phyloP scores from a whole-genome alignment of 2,888 invertebrate species.

The Eudemis profundana region DNA sequence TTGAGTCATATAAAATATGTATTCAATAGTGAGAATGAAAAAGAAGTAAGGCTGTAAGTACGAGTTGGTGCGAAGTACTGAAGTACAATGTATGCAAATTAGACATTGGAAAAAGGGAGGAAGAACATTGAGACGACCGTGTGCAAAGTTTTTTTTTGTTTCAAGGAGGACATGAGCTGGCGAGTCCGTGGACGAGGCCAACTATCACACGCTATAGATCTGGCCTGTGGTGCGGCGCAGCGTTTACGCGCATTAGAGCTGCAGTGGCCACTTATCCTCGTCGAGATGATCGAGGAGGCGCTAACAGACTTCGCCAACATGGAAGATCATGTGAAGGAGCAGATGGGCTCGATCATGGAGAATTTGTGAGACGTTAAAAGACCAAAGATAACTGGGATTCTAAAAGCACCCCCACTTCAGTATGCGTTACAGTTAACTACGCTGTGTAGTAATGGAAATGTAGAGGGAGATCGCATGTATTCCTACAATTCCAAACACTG shows the following conservation, averaged over 20 bases:
- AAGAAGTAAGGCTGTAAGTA: no score
- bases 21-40: no score
- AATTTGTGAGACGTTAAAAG: conserved; percentile 54
- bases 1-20: no score
- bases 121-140: no score
- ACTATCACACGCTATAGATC: conserved; percentile 88
- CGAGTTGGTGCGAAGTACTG: no score
- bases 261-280: conserved; percentile 91
- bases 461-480: no score
- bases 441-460: no score
- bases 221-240: conserved; percentile 91
- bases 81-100: no score
- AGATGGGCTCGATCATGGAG: conserved; percentile 84
- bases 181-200: conserved; percentile 91
- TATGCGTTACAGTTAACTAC: no score
- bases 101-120: no score
- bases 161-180: conserved; percentile 89
- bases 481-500: no score
- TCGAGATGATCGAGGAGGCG: conserved; percentile 91
- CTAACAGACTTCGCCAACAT: conserved; percentile 92
- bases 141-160: conserved; percentile 43
- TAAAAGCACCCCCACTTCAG: no score
- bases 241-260: conserved; percentile 90
- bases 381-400: background rate
- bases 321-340: conserved; percentile 91